Conservation (phyloP, 2,888 invertebrate genomes). For the Troides oblongomaculatus region DNA sequence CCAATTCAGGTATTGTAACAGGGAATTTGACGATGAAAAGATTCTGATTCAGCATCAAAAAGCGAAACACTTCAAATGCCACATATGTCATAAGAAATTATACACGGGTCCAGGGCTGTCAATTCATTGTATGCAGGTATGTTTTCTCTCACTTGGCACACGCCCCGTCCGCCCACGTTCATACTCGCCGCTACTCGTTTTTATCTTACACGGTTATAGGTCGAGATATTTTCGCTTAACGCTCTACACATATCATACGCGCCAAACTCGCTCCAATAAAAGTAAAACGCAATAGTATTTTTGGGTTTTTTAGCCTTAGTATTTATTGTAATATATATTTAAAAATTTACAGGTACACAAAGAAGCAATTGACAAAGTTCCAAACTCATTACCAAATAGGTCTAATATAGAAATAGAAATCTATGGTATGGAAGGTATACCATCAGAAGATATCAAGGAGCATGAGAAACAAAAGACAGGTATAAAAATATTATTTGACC, state of each 20-base stretch:
- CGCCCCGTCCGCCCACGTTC: conserved; percentile 59
- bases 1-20: conserved; percentile 95
- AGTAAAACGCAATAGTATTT: conserved; percentile 42
- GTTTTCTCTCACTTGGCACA: conserved; percentile 58
- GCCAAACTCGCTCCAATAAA: conserved; percentile 53
- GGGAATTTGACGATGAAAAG: conserved; percentile 99
- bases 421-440: conserved; percentile 99
- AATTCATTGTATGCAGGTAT: conserved; percentile 99
- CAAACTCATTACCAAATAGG: conserved; percentile 97
- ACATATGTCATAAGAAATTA: conserved; percentile 99
- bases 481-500: conserved; percentile 61
- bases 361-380: conserved; percentile 99
- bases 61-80: conserved; percentile 99
- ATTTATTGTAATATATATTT: conserved; percentile 19
- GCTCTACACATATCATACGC: conserved; percentile 64
- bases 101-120: conserved; percentile 99
- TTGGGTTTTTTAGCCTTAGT: background rate
- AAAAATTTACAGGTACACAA: conserved; percentile 91
- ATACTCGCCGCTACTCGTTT: conserved; percentile 49
- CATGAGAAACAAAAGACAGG: conserved; percentile 93
- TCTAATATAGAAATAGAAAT: conserved; percentile 99
- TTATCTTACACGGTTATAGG: conserved; percentile 58
- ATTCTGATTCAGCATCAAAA: conserved; percentile 99
- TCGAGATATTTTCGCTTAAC: conserved; percentile 72
- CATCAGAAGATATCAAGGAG: conserved; percentile 94